Base-by-base conservation (phyloP, 2,888 invertebrate species). In the Galeruca laticollis region DNA sequence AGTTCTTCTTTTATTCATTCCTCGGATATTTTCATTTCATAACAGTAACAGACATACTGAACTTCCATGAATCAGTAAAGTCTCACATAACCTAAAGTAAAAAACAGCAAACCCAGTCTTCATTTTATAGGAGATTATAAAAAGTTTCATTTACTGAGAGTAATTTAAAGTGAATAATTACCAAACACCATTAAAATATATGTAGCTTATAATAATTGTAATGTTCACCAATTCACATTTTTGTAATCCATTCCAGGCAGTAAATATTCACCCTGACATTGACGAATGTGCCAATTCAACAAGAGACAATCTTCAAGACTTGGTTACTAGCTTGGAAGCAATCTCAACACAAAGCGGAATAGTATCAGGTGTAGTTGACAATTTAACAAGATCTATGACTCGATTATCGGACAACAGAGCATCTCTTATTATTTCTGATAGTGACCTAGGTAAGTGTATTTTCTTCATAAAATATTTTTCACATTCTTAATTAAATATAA, bases 261-360 rank as follows among this genome's bases (percentile, higher is more conserved):
- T 89, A 1, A 89, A 90, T 72, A 88, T 93, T 1, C 98, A 98
- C 86, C 88, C 90, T 0, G 93, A 93, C 72, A 91, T 98, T 49
- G 96, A 97, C 76, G 94, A 96, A 65, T 90, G 92, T 56, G 90
- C 92, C 43, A 89, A 91, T 72, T 90, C 91, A 49, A 91, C 94
- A 52, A 92, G 93, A 74, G 92, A 94, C 73, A 94, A 96, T 0
- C 88, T 98, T 20, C 89, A 89, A 74, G 97, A 98, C 83, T 87
- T 99, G 75, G 88, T 93, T 68, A 89, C 89, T 65, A 93, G 93
- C 13, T 89, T 97, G 68, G 94, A 96, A 79, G 90, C 90, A 75
- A 90, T 96, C 54, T 93, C 94, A 26, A 94, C 97, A 0, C 94
- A 95, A 80, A 93, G 94, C 33, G 98, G 98, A 2, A 93, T 96